These are phyloP conservation scores for Drosophila tristis DNA, from an alignment of 1,140 invertebrate species.

Conservation along the genomic window DNA sequence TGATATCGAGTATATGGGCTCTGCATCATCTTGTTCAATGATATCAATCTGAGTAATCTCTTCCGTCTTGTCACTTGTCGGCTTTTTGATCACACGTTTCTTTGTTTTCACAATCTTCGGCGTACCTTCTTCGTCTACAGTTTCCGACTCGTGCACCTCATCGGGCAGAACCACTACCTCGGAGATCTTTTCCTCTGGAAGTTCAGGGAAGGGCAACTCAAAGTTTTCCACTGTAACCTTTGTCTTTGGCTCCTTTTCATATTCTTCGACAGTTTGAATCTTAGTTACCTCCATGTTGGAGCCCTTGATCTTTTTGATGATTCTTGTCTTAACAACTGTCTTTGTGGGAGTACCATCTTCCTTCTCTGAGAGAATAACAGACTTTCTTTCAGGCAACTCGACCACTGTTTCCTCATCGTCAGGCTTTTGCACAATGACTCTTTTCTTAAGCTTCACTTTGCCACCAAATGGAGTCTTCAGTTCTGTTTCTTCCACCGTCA, in stretches of 20 bases:
- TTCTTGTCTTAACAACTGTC: conserved; percentile 84
- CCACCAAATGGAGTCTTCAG: conserved; percentile 29
- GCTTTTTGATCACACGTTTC: conserved; percentile 58
- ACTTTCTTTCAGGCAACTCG: conserved; percentile 72
- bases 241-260: conserved; percentile 82
- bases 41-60: conserved; percentile 66
- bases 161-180: conserved; percentile 66
- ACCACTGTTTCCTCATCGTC: conserved; percentile 69
- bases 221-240: conserved; percentile 80
- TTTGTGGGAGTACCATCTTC: conserved; percentile 83
- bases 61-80: conserved; percentile 46
- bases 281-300: conserved; percentile 84
- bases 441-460: conserved; percentile 61
- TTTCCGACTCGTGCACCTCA: conserved; percentile 43
- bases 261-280: conserved; percentile 84
- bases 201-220: conserved; percentile 67
- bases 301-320: conserved; percentile 83
- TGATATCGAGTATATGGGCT: conserved; percentile 60
- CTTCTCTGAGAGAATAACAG: conserved; percentile 75
- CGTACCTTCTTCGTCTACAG: conserved; percentile 32
- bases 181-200: conserved; percentile 73
- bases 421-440: conserved; percentile 57
- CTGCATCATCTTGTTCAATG: conserved; percentile 61
- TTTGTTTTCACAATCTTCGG: conserved; percentile 48
- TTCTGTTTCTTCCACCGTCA: conserved; percentile 69